A percentile compares a stretch with the other conserved stretches of the same genome.
Conservation (phyloP, 1,140 invertebrate genomes). For the Bombyx mandarina region DNA sequence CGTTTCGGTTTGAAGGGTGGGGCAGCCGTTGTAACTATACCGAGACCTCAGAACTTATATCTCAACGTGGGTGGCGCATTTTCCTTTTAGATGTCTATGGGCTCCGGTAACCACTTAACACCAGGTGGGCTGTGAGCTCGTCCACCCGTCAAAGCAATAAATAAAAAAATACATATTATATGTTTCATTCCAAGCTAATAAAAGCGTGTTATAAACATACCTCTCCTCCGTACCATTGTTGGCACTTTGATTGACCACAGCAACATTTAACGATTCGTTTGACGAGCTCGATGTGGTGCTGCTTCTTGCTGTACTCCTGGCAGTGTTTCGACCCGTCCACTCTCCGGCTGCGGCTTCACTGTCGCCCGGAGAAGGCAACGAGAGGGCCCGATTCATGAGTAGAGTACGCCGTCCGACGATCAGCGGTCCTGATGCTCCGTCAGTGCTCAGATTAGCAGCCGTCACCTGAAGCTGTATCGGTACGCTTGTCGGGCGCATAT, state of each 20-base stretch:
- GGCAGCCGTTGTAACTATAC: too few species aligned
- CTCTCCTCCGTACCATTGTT: conserved; percentile 46
- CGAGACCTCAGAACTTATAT: too few species aligned
- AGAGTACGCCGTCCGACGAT: conserved; percentile 54
- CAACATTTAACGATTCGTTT: conserved; percentile 39
- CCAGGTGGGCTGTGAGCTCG: too few species aligned
- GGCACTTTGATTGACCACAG: conserved; percentile 29
- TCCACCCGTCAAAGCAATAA: too few species aligned
- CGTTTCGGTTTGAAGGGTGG: too few species aligned
- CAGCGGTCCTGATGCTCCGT: conserved; percentile 50
- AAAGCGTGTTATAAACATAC: conserved; percentile 18
- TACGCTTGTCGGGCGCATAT: conserved; percentile 58
- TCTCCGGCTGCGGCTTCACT: conserved; percentile 47
- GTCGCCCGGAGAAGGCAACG: conserved; percentile 51
- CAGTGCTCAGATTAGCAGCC: conserved; percentile 54
- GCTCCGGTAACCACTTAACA: too few species aligned
- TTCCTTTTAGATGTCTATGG: too few species aligned
- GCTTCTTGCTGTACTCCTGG: conserved; percentile 43
- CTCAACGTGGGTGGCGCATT: too few species aligned
- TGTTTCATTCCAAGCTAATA: too few species aligned
- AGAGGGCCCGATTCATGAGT: conserved; percentile 56
- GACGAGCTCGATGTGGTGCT: conserved; percentile 54
- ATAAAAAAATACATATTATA: too few species aligned
- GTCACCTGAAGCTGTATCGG: conserved; percentile 64
- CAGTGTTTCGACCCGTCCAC: conserved; percentile 47